These are phyloP conservation scores for Nomada ferruginata DNA, from an alignment of 2,888 invertebrate species.

Conservation along the genomic window DNA sequence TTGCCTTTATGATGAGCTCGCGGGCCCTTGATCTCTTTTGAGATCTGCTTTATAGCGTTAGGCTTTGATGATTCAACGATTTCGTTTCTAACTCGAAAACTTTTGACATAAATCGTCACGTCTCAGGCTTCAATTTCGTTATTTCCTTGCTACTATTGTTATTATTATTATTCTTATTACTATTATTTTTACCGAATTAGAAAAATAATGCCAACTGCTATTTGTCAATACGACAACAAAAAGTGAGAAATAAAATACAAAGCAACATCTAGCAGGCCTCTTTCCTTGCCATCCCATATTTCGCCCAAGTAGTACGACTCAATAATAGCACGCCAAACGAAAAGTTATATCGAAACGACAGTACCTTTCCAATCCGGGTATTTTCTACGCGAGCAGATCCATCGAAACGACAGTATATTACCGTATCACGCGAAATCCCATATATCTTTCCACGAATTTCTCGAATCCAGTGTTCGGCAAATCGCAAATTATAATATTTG, in stretches of 20 bases:
- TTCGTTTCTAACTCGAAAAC: background rate
- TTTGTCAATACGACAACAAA: too few species aligned
- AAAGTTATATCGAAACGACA: background rate
- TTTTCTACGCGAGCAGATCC: background rate
- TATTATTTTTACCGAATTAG: too few species aligned
- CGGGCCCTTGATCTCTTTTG: background rate
- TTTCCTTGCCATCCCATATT: background rate
- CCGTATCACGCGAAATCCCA: background rate
- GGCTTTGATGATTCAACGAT: background rate
- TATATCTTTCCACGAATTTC: constrained; percentile 6
- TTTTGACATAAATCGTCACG: background rate
- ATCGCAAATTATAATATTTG: background rate
- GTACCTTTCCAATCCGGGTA: background rate
- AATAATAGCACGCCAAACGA: background rate
- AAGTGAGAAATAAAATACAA: too few species aligned
- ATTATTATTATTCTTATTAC: too few species aligned
- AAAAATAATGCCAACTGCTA: too few species aligned
- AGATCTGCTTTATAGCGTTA: background rate
- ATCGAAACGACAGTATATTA: background rate
- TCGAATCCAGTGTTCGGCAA: constrained; percentile 1
- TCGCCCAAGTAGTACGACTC: background rate
- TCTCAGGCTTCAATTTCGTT: background rate
- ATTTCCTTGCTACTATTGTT: too few species aligned
- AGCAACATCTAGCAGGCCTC: too few species aligned
- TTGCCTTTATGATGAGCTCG: constrained; percentile 15